phyloP scores from a whole-genome alignment of 2,113 vertebrate genomes.

The Grantiella picta region DNA sequence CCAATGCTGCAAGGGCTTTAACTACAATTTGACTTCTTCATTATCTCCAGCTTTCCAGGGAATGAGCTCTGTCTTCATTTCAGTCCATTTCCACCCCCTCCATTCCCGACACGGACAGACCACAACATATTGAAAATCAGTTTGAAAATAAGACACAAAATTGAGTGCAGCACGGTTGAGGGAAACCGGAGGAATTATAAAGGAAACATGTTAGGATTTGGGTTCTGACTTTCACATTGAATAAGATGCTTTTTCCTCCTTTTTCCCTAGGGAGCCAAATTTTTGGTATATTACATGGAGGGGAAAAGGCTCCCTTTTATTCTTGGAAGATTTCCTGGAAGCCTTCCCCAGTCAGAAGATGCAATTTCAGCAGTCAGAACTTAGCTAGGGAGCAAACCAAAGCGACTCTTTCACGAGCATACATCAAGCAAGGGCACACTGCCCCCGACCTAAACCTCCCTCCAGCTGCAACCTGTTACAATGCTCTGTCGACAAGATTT shows the following conservation, averaged over 20 bases:
- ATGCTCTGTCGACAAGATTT: neutral
- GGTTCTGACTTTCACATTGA: neutral
- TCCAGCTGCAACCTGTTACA: neutral
- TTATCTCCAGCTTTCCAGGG: neutral
- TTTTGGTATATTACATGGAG: neutral
- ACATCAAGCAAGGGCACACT: neutral
- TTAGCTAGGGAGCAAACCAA: neutral
- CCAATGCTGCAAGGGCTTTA: neutral
- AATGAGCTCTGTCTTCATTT: neutral
- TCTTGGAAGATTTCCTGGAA: neutral
- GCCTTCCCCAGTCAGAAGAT: neutral
- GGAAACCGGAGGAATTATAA: neutral
- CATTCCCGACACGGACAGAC: rapidly evolving
- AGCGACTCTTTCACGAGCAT: neutral
- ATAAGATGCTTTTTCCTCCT: neutral
- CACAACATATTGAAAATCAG: neutral
- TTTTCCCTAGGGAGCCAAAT: neutral
- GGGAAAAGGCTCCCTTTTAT: neutral
- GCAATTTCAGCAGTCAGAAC: neutral
- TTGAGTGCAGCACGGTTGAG: neutral
- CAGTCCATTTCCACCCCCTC: neutral
- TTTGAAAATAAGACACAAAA: neutral
- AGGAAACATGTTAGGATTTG: neutral
- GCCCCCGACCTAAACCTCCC: neutral
- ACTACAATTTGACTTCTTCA: neutral